Conservation (phyloP, 2,797 vertebrate species). For the Acridotheres tristis region DNA sequence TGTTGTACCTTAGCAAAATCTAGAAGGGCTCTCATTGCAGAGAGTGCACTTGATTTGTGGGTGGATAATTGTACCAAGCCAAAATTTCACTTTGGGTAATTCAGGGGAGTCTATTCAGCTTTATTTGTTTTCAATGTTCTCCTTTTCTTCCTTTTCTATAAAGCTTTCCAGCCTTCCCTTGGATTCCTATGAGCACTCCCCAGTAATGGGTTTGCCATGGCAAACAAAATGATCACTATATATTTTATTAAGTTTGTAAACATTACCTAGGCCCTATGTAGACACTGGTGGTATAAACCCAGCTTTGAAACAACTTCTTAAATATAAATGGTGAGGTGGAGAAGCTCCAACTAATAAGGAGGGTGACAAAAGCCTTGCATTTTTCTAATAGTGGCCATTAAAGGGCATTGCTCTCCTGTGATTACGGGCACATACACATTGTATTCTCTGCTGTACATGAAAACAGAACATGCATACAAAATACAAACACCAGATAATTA, state of each 20-base stretch:
- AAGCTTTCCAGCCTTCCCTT: background rate
- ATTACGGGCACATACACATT: background rate
- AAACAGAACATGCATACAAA: background rate
- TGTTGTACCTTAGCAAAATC: background rate
- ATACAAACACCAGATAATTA: background rate
- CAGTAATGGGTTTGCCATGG: background rate
- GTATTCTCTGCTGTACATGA: background rate
- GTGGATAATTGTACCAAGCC: background rate
- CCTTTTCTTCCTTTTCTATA: background rate
- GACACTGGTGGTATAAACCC: background rate
- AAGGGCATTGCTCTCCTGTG: background rate
- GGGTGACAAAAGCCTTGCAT: background rate
- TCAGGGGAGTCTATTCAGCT: background rate
- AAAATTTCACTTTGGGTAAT: background rate
- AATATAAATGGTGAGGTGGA: background rate
- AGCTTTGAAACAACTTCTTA: background rate
- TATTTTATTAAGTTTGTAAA: background rate
- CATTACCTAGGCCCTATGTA: background rate
- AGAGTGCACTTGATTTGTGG: background rate
- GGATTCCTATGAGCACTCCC: background rate
- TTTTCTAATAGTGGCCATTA: background rate
- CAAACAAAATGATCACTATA: background rate
- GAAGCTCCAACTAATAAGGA: background rate
- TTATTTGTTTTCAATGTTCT: background rate
- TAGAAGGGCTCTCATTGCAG: background rate